These are phyloP conservation scores for Urocyon cinereoargenteus DNA, from an alignment of 2,797 vertebrate genomes.

Conservation along the genomic window DNA sequence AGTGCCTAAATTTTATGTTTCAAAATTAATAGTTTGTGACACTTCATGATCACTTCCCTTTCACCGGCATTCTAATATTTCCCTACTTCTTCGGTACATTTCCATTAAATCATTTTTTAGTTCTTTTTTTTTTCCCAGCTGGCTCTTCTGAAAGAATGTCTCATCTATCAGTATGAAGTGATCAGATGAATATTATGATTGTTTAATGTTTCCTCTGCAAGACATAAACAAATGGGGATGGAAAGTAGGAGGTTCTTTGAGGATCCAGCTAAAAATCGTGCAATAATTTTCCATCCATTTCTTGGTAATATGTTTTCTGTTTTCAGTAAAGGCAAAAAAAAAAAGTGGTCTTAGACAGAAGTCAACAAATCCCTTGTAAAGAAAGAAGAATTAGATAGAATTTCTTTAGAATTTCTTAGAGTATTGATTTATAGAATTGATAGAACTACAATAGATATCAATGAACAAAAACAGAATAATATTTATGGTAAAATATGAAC, in stretches of 20 bases:
- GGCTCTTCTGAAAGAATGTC: background rate
- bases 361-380: background rate
- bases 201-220: background rate
- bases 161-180: background rate
- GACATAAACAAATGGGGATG: background rate
- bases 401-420: background rate
- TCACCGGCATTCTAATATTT: slow-evolving; percentile 26
- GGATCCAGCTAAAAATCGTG: background rate
- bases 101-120: background rate
- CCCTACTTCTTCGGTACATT: background rate
- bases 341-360: background rate
- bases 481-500: slow-evolving; percentile 14
- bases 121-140: background rate
- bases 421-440: background rate
- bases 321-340: background rate
- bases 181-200: background rate
- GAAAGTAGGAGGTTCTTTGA: background rate
- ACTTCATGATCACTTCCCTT: background rate
- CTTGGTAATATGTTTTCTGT: slow-evolving; percentile 19
- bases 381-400: background rate
- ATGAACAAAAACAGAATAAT: background rate
- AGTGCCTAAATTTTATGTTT: background rate
- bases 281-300: slow-evolving; percentile 47
- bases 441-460: background rate
- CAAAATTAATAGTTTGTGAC: background rate